Base-by-base conservation (phyloP, 1,140 invertebrate species). In the Hydropsyche tenuis region DNA sequence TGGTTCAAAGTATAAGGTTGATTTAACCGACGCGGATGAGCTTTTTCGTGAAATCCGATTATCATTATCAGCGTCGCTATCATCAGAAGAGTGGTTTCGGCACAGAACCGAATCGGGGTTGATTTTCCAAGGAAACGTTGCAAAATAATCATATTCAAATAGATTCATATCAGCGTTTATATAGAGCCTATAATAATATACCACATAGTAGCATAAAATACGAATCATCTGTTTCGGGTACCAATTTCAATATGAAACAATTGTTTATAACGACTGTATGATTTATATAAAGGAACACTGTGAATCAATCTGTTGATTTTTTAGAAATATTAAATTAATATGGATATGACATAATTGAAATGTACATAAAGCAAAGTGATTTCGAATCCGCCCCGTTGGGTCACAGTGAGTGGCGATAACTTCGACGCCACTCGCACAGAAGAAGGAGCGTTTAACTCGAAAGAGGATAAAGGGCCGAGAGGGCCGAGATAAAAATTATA, bases 371-470 rank as follows among this genome's bases (percentile, higher is more conserved):
- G 46, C 25, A 48, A 45, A 48, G 46, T 48, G 16, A 18, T 70
- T 27, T 53, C 18, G 60, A 48, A 60, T 72, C 60, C 69, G 45
- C 60, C 69, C 69, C 14, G 27, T 42, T 62, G 62, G n/a, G n/a
- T n/a, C n/a, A 25, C 14, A 37, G 23, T 16, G 64, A 64, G 64
- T 43, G 71, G 62, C 60, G 71, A 73, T 73, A 73, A 73, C 71
- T 73, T 73, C 71, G 62, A 73, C 30, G 71, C 62, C 71, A 66
- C 62, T 73, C 60, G 56, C 45, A 73, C 37, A 64, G 45, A 66
- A 23, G 22, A 66, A 23, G 22, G 60, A 65, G 71, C 56, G 71
- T 66, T 66, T 65, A 66, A 73, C 37, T 66, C 30, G 45, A 65
- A 73, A 73, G 25, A 64, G 62, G 62, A 53, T 48, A 65, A 73